phyloP scores from a whole-genome alignment of 2,113 vertebrate genomes.

The Orthonyx spaldingii region DNA sequence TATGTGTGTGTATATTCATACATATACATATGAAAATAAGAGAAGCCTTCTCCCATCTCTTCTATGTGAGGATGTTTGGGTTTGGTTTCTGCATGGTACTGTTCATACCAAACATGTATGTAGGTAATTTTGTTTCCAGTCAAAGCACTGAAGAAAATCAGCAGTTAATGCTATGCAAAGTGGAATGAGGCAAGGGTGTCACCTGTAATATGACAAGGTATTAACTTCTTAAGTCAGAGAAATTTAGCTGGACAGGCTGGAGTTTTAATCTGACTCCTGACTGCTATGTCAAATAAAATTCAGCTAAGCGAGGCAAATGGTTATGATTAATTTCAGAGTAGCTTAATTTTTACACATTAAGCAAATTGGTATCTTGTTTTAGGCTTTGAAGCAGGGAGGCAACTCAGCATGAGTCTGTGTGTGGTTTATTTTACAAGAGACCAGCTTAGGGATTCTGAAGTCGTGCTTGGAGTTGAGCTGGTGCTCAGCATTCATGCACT shows the following conservation, averaged over 20 bases:
- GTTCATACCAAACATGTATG: neutral
- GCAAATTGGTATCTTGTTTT: neutral
- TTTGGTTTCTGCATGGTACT: neutral
- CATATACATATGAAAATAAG: neutral
- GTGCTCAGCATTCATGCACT: neutral
- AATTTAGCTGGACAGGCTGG: neutral
- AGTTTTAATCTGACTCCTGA: neutral
- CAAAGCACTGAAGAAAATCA: neutral
- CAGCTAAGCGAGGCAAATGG: neutral
- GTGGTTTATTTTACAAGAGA: neutral
- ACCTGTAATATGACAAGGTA: slow-evolving; percentile 8
- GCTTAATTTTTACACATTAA: slow-evolving; percentile 3
- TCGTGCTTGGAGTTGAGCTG: neutral
- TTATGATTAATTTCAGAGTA: neutral
- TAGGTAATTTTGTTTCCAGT: neutral
- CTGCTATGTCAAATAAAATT: neutral
- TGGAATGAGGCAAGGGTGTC: neutral
- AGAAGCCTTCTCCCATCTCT: neutral
- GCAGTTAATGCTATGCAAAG: neutral
- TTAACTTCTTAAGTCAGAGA: neutral
- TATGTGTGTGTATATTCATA: neutral
- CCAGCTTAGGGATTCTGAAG: neutral
- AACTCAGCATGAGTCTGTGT: neutral
- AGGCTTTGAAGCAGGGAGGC: neutral
- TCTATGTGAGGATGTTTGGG: neutral